Percentiles rank a stretch among this genome's conserved stretches.
Evolutionary conservation across 1,140 invertebrate species (phyloP).

Genomic region (Nebria ingens): DNA sequence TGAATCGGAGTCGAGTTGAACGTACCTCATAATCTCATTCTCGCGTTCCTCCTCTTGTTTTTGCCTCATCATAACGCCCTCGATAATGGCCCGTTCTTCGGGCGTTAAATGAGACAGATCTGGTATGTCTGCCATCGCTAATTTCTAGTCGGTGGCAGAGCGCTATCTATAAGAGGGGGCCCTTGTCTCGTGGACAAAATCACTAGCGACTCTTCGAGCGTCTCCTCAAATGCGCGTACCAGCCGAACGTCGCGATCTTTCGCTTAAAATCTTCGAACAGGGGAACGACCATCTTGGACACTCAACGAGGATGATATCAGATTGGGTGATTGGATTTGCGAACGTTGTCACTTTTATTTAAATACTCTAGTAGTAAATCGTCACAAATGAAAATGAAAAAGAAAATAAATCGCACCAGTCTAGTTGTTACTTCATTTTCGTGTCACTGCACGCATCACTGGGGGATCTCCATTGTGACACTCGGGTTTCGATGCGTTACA

Average conservation of each 20-base stretch:
- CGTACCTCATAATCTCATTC: constrained; percentile 88
- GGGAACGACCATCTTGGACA: not conserved
- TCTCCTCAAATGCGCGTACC: constrained; percentile 1
- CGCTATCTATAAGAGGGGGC: not conserved
- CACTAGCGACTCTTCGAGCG: not conserved
- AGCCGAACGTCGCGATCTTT: not conserved
- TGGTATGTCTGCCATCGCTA: constrained; percentile 69
- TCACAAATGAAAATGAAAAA: not conserved
- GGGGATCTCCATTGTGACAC: not conserved
- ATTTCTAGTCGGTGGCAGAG: no score
- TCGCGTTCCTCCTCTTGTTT: constrained; percentile 94
- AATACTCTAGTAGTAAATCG: no score
- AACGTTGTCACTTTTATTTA: no score
- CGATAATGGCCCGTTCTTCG: constrained; percentile 95
- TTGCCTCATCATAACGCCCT: constrained; percentile 91
- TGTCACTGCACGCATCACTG: not conserved
- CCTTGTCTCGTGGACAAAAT: no score
- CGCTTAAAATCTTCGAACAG: not conserved
- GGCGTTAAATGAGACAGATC: constrained; percentile 96
- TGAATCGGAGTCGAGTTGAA: no score
- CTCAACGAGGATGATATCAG: not conserved
- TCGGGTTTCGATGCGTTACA: not conserved
- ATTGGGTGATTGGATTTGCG: no score
- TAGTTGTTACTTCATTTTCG: not conserved
- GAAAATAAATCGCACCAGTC: not conserved